Percentiles rank a stretch among this genome's conserved stretches.
Evolutionary conservation across 2,888 invertebrate species (phyloP).

Genomic region (Drosophila kuntzei): DNA sequence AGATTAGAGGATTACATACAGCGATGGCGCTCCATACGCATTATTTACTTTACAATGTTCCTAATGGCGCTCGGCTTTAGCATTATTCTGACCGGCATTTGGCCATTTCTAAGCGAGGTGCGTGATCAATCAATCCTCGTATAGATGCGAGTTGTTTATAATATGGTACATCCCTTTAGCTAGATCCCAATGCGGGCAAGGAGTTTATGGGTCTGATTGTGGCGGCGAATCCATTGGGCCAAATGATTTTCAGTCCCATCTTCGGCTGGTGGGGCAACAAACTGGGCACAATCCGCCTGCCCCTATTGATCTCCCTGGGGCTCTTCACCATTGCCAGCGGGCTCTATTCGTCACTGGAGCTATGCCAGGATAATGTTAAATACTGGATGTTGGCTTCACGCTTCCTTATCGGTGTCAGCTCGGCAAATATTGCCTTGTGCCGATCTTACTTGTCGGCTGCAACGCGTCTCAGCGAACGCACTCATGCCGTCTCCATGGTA

Average conservation of each 20-base stretch:
- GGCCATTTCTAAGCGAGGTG: slow-evolving; percentile 95
- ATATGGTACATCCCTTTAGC: slow-evolving; percentile 85
- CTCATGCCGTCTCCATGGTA: slow-evolving; percentile 93
- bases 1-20: slow-evolving; percentile 88
- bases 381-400: slow-evolving; percentile 91
- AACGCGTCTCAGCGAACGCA: slow-evolving; percentile 92
- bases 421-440: slow-evolving; percentile 93
- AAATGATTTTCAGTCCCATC: slow-evolving; percentile 94
- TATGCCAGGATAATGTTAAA: slow-evolving; percentile 88
- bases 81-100: slow-evolving; percentile 94
- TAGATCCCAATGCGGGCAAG: slow-evolving; percentile 92
- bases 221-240: slow-evolving; percentile 94
- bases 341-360: slow-evolving; percentile 91
- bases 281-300: slow-evolving; percentile 89
- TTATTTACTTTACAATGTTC: slow-evolving; percentile 96
- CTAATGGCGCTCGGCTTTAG: slow-evolving; percentile 95
- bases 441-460: slow-evolving; percentile 94
- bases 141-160: not conserved
- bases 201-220: slow-evolving; percentile 94
- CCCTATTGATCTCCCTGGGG: slow-evolving; percentile 89
- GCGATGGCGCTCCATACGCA: slow-evolving; percentile 92
- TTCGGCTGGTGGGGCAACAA: slow-evolving; percentile 94
- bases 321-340: slow-evolving; percentile 91
- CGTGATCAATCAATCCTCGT: not conserved
- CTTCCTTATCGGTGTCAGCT: slow-evolving; percentile 92